These are phyloP conservation scores for Eristalinus aeneus DNA, from an alignment of 2,888 invertebrate species.

Conservation along the genomic window DNA sequence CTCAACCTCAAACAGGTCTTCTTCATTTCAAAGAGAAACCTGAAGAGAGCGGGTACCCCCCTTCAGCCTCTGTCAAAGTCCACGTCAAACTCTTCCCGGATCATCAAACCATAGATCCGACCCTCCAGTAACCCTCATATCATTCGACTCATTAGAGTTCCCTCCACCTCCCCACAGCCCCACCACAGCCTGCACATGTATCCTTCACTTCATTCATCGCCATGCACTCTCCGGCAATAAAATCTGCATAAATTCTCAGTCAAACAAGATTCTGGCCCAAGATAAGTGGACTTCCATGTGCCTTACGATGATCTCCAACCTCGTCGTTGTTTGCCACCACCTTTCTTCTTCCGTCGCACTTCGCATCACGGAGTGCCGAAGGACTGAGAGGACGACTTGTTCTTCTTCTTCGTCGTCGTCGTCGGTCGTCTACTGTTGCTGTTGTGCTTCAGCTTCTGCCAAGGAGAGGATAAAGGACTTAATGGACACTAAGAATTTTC, in stretches of 20 bases:
- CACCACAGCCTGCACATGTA: no score
- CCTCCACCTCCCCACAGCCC: not conserved
- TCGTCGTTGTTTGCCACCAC: conserved; percentile 6
- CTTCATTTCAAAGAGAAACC: no score
- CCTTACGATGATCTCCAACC: conserved; percentile 43
- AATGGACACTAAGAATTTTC: conserved; percentile 66
- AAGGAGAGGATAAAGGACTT: conserved; percentile 55
- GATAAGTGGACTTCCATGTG: conserved; percentile 64
- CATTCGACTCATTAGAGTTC: not conserved
- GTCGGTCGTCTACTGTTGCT: not conserved
- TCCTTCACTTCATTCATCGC: not conserved
- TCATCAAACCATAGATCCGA: not conserved
- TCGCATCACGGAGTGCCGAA: not conserved
- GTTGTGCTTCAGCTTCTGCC: conserved; percentile 19
- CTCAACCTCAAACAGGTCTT: no score
- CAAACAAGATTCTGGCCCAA: conserved; percentile 38
- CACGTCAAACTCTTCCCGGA: not conserved
- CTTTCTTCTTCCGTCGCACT: not conserved
- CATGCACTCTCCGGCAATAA: conserved; percentile 1
- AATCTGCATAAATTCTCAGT: conserved; percentile 40
- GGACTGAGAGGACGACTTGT: conserved; percentile 9
- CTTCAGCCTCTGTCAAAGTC: no score
- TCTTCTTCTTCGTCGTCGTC: not conserved
- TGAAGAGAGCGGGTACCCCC: no score
- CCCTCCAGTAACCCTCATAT: not conserved